Percentiles rank a stretch among this genome's conserved stretches.
Evolutionary conservation across 2,797 vertebrate species (phyloP).

Genomic region (Sitta carolinensis): DNA sequence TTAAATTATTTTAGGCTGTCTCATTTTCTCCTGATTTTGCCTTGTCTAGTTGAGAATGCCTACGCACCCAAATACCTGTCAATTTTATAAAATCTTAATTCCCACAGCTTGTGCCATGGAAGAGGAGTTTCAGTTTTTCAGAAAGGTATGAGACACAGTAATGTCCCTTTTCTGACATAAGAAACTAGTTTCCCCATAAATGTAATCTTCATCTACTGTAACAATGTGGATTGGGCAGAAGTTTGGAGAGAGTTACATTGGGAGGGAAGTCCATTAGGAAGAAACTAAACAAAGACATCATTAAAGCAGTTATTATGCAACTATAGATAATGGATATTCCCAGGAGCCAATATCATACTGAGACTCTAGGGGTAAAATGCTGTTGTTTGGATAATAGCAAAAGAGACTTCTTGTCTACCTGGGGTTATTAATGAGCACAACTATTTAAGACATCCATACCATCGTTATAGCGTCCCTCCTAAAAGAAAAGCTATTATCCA

Average conservation of each 20-base stretch:
- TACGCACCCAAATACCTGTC: background rate
- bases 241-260: background rate
- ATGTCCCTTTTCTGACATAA: background rate
- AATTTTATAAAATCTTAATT: background rate
- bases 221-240: background rate
- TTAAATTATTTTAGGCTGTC: background rate
- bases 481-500: background rate
- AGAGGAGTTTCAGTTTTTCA: background rate
- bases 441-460: background rate
- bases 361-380: background rate
- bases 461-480: background rate
- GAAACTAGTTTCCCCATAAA: background rate
- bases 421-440: background rate
- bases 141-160: background rate
- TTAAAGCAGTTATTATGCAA: background rate
- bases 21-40: background rate
- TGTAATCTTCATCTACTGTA: background rate
- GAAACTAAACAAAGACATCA: background rate
- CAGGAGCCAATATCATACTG: background rate
- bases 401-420: background rate
- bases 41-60: background rate
- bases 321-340: background rate
- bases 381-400: background rate
- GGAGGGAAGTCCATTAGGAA: background rate
- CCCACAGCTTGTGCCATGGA: background rate